These are phyloP conservation scores for Micromys minutus DNA, from an alignment of 2,113 vertebrate species.

Conservation along the genomic window DNA sequence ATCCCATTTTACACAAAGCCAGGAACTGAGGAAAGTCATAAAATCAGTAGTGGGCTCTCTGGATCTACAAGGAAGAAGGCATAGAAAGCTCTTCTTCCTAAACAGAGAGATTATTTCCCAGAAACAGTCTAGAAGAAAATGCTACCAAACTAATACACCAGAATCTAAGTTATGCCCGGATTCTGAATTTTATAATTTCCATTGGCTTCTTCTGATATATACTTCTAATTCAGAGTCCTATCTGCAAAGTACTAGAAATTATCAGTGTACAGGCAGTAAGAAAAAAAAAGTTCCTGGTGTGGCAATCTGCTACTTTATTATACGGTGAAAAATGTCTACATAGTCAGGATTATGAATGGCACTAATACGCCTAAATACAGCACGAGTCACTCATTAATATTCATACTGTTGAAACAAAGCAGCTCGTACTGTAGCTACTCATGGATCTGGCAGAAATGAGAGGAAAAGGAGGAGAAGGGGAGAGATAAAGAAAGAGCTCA, in stretches of 20 bases:
- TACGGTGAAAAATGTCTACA: constrained; percentile 65
- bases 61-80: neutral
- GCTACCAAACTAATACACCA: neutral
- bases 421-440: constrained; percentile 77
- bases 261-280: constrained; percentile 42
- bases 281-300: constrained; percentile 61
- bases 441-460: constrained; percentile 83
- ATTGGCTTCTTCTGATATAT: constrained; percentile 64
- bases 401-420: constrained; percentile 83
- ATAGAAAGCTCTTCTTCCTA: neutral
- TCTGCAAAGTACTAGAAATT: constrained; percentile 68
- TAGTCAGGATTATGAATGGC: constrained; percentile 78
- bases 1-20: neutral
- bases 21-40: neutral
- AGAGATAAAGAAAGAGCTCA: constrained; percentile 82
- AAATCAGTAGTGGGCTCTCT: neutral
- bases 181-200: constrained; percentile 59
- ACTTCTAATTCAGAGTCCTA: constrained; percentile 34
- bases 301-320: constrained; percentile 75
- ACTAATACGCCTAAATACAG: constrained; percentile 79
- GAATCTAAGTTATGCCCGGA: neutral
- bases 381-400: constrained; percentile 82
- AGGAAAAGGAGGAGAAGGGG: constrained; percentile 64
- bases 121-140: neutral
- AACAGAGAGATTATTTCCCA: neutral